These are phyloP conservation scores for Plumapathes pennacea DNA, from an alignment of 92 coral and sea anemone species.

Conservation along the genomic window DNA sequence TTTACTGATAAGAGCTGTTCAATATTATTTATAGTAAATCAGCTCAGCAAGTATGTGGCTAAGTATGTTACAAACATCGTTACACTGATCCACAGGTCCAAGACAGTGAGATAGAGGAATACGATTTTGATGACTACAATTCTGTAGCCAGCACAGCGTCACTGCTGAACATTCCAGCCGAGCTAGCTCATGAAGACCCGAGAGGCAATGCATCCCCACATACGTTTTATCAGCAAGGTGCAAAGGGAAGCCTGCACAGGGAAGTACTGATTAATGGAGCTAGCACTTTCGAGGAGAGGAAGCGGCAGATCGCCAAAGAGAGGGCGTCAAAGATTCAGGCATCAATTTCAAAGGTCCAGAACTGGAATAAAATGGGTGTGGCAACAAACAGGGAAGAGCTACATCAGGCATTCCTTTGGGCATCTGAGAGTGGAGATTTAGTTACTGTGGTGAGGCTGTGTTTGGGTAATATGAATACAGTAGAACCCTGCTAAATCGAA, in stretches of 20 bases:
- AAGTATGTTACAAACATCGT: too few relatives aligned
- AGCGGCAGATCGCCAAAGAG: conserved; percentile 17
- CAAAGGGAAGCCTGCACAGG: not conserved
- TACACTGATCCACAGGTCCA: too few relatives aligned
- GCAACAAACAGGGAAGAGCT: conserved; percentile 32
- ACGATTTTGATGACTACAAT: conserved; percentile 89
- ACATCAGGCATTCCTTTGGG: conserved; percentile 52
- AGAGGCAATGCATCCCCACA: conserved; percentile 21
- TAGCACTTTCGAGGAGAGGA: conserved; percentile 2
- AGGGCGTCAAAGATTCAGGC: conserved; percentile 43
- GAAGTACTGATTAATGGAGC: conserved; percentile 13
- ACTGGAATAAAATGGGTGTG: conserved; percentile 71
- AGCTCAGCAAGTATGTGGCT: too few relatives aligned
- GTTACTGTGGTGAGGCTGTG: conserved; percentile 62
- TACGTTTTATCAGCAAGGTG: conserved; percentile 5
- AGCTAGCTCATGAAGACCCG: conserved; percentile 29
- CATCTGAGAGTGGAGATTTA: conserved; percentile 82
- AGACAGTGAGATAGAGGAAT: conserved; percentile 70
- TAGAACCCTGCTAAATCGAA: too few relatives aligned
- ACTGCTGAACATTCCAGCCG: conserved; percentile 59
- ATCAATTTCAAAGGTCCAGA: conserved; percentile 70
- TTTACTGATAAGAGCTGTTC: too few relatives aligned
- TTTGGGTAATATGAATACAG: not conserved
- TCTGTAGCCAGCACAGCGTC: conserved; percentile 90
- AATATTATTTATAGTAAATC: too few relatives aligned